phyloP scores from a whole-genome alignment of 2,888 invertebrate genomes.

The Cotesia congregata region DNA sequence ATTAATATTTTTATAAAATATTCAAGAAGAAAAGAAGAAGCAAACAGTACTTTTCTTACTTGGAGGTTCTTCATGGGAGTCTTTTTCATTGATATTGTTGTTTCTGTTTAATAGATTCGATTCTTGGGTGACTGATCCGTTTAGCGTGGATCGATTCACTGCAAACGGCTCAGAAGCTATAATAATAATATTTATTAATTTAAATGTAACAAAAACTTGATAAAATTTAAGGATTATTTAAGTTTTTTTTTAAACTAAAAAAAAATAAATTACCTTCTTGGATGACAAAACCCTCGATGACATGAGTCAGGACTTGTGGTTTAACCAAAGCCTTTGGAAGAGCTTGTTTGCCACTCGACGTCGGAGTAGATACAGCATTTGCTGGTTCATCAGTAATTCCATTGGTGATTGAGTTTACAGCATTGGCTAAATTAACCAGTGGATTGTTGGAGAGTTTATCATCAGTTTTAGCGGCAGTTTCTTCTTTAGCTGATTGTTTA shows the following conservation, averaged over 20 bases:
- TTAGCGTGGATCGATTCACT: slow-evolving; percentile 77
- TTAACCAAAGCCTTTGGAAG: slow-evolving; percentile 94
- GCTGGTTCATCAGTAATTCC: slow-evolving; percentile 60
- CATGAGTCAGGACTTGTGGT: slow-evolving; percentile 94
- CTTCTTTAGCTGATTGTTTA: slow-evolving; percentile 56
- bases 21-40: slow-evolving; percentile 25
- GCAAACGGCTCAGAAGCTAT: slow-evolving; percentile 87
- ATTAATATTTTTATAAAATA: slow-evolving; percentile 4
- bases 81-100: slow-evolving; percentile 72
- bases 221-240: slow-evolving; percentile 23
- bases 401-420: slow-evolving; percentile 66
- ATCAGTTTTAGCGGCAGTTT: slow-evolving; percentile 57
- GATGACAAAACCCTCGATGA: slow-evolving; percentile 96
- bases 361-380: slow-evolving; percentile 55
- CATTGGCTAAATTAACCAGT: slow-evolving; percentile 65
- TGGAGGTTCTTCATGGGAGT: slow-evolving; percentile 80
- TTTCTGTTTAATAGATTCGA: slow-evolving; percentile 58
- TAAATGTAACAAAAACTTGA: neutral
- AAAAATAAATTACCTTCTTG: slow-evolving; percentile 79
- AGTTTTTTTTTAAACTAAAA: slow-evolving; percentile 9
- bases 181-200: slow-evolving; percentile 45
- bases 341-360: slow-evolving; percentile 63
- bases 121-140: slow-evolving; percentile 65
- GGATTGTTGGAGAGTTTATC: slow-evolving; percentile 68
- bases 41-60: slow-evolving; percentile 73